Conservation (phyloP, 1,140 invertebrate species). For the Ctenoplectra terminalis region DNA sequence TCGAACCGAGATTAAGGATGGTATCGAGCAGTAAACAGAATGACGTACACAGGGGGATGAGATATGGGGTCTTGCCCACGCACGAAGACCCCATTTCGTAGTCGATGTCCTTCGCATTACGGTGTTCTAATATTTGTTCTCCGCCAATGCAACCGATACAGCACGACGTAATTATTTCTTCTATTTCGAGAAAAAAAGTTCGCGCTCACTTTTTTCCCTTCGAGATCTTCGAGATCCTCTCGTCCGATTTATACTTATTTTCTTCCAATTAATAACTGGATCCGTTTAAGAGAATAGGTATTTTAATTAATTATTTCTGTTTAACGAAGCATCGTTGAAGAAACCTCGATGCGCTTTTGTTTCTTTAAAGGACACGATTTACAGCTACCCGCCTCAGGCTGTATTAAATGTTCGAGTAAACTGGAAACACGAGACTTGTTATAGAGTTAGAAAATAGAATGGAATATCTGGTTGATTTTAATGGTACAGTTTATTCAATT, state of each 20-base stretch:
- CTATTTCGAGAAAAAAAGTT: neutral
- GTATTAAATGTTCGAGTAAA: too few relatives aligned
- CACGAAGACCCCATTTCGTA: neutral
- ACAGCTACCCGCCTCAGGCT: too few relatives aligned
- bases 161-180: neutral
- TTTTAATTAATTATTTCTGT: too few relatives aligned
- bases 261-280: neutral
- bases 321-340: too few relatives aligned
- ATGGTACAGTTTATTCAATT: neutral
- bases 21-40: constrained; percentile 10
- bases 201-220: too few relatives aligned
- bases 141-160: neutral
- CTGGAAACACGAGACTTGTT: too few relatives aligned
- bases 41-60: neutral
- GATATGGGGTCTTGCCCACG: constrained; percentile 5
- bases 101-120: neutral
- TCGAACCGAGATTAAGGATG: constrained; percentile 29
- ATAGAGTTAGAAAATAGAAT: too few relatives aligned
- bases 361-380: too few relatives aligned
- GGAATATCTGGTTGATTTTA: neutral
- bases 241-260: neutral
- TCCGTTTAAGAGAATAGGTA: neutral
- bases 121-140: neutral
- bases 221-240: neutral
- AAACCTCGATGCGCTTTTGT: too few relatives aligned